phyloP scores from a whole-genome alignment of 2,888 invertebrate species.

The Apodemia zela region DNA sequence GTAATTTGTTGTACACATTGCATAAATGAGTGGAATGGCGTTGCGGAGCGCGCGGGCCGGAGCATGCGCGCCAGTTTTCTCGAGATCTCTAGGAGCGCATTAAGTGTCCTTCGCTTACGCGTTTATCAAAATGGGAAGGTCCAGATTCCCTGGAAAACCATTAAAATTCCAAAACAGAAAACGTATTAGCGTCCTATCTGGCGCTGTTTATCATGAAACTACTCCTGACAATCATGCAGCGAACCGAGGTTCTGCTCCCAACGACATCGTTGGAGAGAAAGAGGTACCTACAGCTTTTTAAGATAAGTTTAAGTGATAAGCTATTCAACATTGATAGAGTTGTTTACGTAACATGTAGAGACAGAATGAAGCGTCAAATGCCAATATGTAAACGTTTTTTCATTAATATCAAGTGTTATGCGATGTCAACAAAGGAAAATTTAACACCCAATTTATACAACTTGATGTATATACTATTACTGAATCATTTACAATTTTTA shows the following conservation, averaged over 20 bases:
- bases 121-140: slow-evolving; percentile 86
- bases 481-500: not conserved
- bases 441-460: slow-evolving; percentile 2
- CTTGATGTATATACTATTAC: not conserved
- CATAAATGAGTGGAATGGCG: slow-evolving; percentile 79
- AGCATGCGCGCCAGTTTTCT: slow-evolving; percentile 79
- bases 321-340: slow-evolving; percentile 43
- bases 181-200: slow-evolving; percentile 89
- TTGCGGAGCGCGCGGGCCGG: slow-evolving; percentile 77
- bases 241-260: slow-evolving; percentile 64
- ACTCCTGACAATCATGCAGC: slow-evolving; percentile 67
- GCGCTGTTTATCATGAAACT: slow-evolving; percentile 77
- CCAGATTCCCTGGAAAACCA: slow-evolving; percentile 93
- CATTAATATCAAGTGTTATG: slow-evolving; percentile 49
- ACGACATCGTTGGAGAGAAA: slow-evolving; percentile 74
- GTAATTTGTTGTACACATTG: slow-evolving; percentile 77
- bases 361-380: slow-evolving; percentile 24
- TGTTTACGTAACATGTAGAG: slow-evolving; percentile 71
- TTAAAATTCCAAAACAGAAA: slow-evolving; percentile 92
- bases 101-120: slow-evolving; percentile 79
- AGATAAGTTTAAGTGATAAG: slow-evolving; percentile 39
- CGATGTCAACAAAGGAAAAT: slow-evolving; percentile 60
- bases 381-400: slow-evolving; percentile 48
- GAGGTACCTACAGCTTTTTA: slow-evolving; percentile 59
- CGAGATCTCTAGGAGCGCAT: slow-evolving; percentile 72